phyloP scores from a whole-genome alignment of 2,797 vertebrate species.

The Urosaurus nigricauda region DNA sequence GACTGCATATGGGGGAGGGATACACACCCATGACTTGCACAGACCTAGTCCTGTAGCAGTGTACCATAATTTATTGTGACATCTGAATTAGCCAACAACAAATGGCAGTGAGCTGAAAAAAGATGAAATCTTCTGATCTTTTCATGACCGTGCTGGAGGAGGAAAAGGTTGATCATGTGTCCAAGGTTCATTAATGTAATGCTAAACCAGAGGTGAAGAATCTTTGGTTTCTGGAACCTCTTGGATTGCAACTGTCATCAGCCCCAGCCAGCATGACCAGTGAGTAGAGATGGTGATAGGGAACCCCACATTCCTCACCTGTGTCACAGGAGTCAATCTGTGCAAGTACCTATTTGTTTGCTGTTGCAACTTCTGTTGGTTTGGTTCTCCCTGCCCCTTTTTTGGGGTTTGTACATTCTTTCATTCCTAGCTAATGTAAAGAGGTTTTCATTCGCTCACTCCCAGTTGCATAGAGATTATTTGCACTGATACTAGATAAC shows the following conservation, averaged over 20 bases:
- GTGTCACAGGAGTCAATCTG: background rate
- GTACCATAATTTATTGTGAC: background rate
- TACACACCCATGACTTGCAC: background rate
- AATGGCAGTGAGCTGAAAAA: background rate
- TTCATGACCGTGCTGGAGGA: too few relatives aligned
- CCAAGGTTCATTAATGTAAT: background rate
- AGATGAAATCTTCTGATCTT: background rate
- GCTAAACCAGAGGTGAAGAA: background rate
- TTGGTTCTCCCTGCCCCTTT: background rate
- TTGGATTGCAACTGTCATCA: background rate
- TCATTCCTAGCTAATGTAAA: background rate
- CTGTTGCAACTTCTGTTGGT: background rate
- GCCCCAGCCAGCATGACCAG: too few relatives aligned
- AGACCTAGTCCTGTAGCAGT: background rate
- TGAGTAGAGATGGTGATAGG: background rate
- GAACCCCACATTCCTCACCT: background rate
- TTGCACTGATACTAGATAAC: background rate
- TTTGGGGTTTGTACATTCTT: background rate
- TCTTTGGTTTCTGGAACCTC: background rate
- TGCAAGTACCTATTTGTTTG: background rate
- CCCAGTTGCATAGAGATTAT: background rate
- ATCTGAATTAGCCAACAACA: background rate
- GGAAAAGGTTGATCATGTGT: background rate
- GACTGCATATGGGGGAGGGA: background rate
- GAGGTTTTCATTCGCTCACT: background rate